Percentiles rank a stretch among this genome's conserved stretches.
Evolutionary conservation across 2,888 invertebrate genomes (phyloP).

Genomic region (Lymantria dispar): DNA sequence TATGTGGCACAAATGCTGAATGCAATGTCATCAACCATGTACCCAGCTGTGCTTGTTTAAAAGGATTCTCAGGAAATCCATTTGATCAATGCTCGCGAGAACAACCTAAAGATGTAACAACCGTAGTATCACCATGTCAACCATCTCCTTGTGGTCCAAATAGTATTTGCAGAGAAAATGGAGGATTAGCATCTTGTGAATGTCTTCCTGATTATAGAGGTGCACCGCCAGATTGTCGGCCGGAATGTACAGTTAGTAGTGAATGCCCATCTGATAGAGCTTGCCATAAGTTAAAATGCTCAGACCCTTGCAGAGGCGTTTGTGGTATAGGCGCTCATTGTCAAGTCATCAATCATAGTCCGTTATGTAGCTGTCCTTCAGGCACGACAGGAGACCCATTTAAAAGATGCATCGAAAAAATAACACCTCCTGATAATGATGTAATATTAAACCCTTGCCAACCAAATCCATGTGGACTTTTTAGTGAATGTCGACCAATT

Average conservation of each 20-base stretch:
- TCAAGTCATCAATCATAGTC: conserved; percentile 90
- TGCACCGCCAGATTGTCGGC: conserved; percentile 87
- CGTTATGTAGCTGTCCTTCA: conserved; percentile 88
- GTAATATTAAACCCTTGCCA: conserved; percentile 83
- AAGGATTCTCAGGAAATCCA: conserved; percentile 89
- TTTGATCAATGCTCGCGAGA: conserved; percentile 66
- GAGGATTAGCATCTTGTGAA: conserved; percentile 88
- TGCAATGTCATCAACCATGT: conserved; percentile 93
- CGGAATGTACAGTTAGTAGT: conserved; percentile 89
- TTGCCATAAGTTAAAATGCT: conserved; percentile 89
- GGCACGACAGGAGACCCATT: conserved; percentile 87
- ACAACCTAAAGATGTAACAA: conserved; percentile 56
- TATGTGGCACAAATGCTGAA: conserved; percentile 91
- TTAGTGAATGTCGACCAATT: conserved; percentile 88
- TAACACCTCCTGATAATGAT: conserved; percentile 34
- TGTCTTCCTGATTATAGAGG: conserved; percentile 87
- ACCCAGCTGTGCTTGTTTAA: conserved; percentile 91
- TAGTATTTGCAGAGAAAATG: conserved; percentile 88
- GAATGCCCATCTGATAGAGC: conserved; percentile 90
- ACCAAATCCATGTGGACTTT: conserved; percentile 91
- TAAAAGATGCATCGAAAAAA: conserved; percentile 74
- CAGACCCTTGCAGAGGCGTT: conserved; percentile 89
- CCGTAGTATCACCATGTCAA: conserved; percentile 83
- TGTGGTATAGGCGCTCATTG: conserved; percentile 88
- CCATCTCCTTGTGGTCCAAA: conserved; percentile 90